Conservation (phyloP, 2,888 invertebrate species). For the Cheilosia urbana region DNA sequence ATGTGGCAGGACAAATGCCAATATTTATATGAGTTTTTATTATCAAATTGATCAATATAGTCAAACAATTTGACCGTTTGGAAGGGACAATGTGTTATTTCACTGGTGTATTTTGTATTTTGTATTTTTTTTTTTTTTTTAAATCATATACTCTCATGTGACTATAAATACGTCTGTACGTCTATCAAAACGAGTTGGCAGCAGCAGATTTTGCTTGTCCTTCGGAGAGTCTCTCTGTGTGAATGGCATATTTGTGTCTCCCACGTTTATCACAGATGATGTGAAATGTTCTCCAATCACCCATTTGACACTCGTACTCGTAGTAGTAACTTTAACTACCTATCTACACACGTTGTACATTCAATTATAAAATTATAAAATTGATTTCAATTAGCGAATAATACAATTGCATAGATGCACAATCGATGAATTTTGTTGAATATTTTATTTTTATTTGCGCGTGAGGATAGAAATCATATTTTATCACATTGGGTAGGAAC, state of each 20-base stretch:
- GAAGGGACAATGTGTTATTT: not conserved
- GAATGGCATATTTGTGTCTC: not conserved
- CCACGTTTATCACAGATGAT: not conserved
- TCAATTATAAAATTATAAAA: constrained; percentile 32
- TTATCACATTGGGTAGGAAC: not conserved
- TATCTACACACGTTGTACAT: not conserved
- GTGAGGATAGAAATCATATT: not conserved
- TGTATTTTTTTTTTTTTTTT: not conserved
- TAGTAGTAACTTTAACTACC: not conserved
- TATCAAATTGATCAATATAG: no score
- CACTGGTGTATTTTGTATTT: no score
- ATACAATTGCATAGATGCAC: constrained; percentile 3
- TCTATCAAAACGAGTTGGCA: constrained; percentile 3
- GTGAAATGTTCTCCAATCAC: not conserved
- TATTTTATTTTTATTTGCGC: not conserved
- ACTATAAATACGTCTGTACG: constrained; percentile 4
- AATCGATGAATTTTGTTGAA: not conserved
- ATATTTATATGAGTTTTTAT: no score
- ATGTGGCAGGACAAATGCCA: no score
- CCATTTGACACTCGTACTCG: not conserved
- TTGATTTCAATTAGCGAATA: constrained; percentile 40
- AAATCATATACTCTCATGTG: not conserved
- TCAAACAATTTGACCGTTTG: not conserved
- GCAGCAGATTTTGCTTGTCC: not conserved
- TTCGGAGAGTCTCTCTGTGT: not conserved